Conservation (phyloP, 2,797 vertebrate genomes). For the Lepilemur ruficaudatus region DNA sequence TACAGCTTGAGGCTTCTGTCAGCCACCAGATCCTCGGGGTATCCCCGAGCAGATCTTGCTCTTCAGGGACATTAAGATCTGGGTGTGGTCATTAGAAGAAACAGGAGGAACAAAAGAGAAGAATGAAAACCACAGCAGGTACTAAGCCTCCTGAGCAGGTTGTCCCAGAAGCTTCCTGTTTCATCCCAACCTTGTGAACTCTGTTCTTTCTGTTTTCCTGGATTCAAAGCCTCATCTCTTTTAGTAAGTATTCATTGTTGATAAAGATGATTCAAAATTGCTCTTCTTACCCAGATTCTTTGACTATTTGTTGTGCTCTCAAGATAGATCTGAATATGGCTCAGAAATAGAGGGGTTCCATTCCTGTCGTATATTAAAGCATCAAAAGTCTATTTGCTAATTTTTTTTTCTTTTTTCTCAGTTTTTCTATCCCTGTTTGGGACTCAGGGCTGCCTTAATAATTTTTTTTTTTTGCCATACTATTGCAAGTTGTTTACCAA, state of each 20-base stretch:
- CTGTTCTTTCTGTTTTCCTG: not conserved
- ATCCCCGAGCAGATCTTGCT: not conserved
- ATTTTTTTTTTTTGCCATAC: constrained; percentile 1
- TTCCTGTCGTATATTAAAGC: not conserved
- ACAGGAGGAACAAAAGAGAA: not conserved
- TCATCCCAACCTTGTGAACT: not conserved
- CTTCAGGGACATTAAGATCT: not conserved
- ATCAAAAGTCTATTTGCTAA: constrained; percentile 21
- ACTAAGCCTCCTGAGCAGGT: not conserved
- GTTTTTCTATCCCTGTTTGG: not conserved
- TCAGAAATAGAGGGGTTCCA: not conserved
- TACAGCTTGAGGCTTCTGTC: not conserved
- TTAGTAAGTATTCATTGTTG: not conserved
- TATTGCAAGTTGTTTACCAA: constrained; percentile 48
- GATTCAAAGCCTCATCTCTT: not conserved
- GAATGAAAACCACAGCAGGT: not conserved
- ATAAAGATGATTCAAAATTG: not conserved
- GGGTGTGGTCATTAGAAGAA: not conserved
- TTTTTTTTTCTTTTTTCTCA: not conserved
- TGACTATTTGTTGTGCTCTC: not conserved
- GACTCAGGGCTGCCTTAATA: not conserved
- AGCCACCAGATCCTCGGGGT: not conserved
- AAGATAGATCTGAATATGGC: not conserved
- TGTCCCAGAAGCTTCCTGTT: not conserved
- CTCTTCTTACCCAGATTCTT: not conserved